Evolutionary conservation across 23 tunicate species (phyloP).

Genomic region (Styela plicata): DNA sequence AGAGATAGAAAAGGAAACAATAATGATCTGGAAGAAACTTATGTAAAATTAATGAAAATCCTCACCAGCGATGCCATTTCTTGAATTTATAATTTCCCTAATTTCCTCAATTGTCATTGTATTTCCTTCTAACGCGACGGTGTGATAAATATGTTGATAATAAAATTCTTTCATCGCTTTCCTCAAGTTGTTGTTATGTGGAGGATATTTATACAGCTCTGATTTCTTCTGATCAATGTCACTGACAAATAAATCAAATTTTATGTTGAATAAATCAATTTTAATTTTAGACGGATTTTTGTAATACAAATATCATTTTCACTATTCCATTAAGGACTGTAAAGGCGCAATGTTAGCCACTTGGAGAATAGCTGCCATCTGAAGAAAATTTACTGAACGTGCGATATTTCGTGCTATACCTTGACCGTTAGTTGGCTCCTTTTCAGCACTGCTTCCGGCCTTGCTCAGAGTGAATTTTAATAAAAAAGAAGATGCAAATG

Average conservation of each 20-base stretch:
- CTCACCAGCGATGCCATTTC: slow-evolving; percentile 46
- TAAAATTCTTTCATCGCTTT: slow-evolving; percentile 91
- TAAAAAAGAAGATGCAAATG: too few relatives aligned
- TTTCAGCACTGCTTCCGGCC: too few relatives aligned
- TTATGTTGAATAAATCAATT: background rate
- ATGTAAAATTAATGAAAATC: too few relatives aligned
- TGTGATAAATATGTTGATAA: slow-evolving; percentile 87
- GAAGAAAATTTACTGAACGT: too few relatives aligned
- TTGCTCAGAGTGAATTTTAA: too few relatives aligned
- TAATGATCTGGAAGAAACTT: too few relatives aligned
- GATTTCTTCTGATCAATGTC: slow-evolving; percentile 64
- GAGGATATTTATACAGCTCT: slow-evolving; percentile 85
- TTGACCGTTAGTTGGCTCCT: too few relatives aligned
- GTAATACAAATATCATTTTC: background rate
- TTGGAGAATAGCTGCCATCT: too few relatives aligned
- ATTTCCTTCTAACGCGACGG: slow-evolving; percentile 92
- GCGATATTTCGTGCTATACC: too few relatives aligned
- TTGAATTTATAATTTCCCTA: slow-evolving; percentile 50
- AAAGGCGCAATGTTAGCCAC: too few relatives aligned
- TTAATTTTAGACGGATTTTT: background rate
- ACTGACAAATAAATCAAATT: slow-evolving; percentile 13
- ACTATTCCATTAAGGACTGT: too few relatives aligned
- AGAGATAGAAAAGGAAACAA: too few relatives aligned
- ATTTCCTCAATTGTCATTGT: slow-evolving; percentile 74
- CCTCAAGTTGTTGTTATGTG: slow-evolving; percentile 69